These are phyloP conservation scores for Lordiphosa fenestrarum DNA, from an alignment of 2,888 invertebrate genomes.

Conservation along the genomic window DNA sequence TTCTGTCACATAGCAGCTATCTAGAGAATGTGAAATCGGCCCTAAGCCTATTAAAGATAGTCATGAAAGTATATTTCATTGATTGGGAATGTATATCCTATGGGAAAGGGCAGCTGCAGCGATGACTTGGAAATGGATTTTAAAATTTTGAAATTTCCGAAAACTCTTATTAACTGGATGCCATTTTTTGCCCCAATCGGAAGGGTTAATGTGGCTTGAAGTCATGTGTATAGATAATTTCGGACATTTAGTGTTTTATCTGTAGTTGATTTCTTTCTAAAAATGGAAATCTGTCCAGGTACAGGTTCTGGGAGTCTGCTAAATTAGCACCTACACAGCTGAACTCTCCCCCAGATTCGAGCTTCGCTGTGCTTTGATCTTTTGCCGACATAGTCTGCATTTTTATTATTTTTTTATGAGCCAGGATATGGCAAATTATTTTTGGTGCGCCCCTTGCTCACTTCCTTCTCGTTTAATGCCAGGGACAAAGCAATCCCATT, in stretches of 20 bases:
- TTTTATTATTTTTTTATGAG: slow-evolving; percentile 20
- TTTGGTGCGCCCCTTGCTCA: slow-evolving; percentile 34
- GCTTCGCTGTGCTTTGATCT: slow-evolving; percentile 48
- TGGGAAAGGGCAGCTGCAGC: no score
- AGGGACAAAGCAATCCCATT: slow-evolving; percentile 2
- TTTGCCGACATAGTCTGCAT: slow-evolving; percentile 33
- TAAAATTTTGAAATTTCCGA: no score
- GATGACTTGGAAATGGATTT: no score
- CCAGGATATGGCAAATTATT: slow-evolving; percentile 69
- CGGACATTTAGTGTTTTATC: slow-evolving; percentile 75
- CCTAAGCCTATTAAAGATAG: no score
- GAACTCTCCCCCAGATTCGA: neutral
- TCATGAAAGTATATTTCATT: no score
- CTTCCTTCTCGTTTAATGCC: neutral
- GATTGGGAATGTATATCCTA: no score
- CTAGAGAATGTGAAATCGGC: no score
- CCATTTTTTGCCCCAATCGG: slow-evolving; percentile 17
- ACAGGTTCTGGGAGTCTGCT: slow-evolving; percentile 10
- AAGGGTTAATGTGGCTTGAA: slow-evolving; percentile 55
- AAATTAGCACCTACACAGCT: slow-evolving; percentile 61
- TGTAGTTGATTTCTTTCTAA: slow-evolving; percentile 70
- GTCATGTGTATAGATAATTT: slow-evolving; percentile 70
- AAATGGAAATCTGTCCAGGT: slow-evolving; percentile 49
- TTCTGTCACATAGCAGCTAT: no score
- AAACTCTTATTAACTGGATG: slow-evolving; percentile 1